Percentiles rank a stretch among this genome's conserved stretches.
Evolutionary conservation across 2,113 vertebrate genomes (phyloP).

Genomic region (Pedionomus torquatus): DNA sequence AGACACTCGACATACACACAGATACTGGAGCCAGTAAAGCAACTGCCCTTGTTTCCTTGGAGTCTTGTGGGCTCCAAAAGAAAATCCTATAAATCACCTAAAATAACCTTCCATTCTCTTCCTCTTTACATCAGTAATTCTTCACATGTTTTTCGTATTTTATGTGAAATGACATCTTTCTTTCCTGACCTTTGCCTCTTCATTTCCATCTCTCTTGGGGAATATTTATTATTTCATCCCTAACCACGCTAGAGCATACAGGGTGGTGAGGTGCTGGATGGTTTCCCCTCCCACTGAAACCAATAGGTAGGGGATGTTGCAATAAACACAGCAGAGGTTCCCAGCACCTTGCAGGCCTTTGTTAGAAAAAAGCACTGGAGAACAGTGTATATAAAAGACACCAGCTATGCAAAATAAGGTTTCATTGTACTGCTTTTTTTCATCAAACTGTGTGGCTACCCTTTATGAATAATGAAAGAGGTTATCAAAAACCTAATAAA

Average conservation of each 20-base stretch:
- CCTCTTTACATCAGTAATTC: not conserved
- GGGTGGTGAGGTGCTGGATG: not conserved
- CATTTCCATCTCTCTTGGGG: not conserved
- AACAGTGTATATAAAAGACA: not conserved
- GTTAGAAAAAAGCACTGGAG: not conserved
- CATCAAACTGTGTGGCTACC: not conserved
- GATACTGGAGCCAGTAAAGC: not conserved
- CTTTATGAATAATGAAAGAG: slow-evolving; percentile 66
- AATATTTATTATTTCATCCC: not conserved
- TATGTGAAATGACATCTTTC: not conserved
- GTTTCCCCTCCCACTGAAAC: not conserved
- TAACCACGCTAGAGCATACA: not conserved
- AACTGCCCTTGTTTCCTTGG: not conserved
- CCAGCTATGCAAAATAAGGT: not conserved
- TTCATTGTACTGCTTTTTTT: slow-evolving; percentile 30
- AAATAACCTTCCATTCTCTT: not conserved
- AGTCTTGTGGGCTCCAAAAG: not conserved
- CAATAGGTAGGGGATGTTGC: not conserved
- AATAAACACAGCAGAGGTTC: not conserved
- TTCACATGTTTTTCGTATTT: not conserved
- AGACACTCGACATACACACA: not conserved
- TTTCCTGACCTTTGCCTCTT: slow-evolving; percentile 15
- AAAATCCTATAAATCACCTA: slow-evolving; percentile 5
- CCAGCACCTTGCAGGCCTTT: not conserved
- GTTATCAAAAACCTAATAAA: slow-evolving; percentile 68